Evolutionary conservation across 30 jellyfish, hydroid and myxozoan genomes (phyloP), one percentile per base, ranked within the genome.

Genomic region (Aurelia aurita): DNA sequence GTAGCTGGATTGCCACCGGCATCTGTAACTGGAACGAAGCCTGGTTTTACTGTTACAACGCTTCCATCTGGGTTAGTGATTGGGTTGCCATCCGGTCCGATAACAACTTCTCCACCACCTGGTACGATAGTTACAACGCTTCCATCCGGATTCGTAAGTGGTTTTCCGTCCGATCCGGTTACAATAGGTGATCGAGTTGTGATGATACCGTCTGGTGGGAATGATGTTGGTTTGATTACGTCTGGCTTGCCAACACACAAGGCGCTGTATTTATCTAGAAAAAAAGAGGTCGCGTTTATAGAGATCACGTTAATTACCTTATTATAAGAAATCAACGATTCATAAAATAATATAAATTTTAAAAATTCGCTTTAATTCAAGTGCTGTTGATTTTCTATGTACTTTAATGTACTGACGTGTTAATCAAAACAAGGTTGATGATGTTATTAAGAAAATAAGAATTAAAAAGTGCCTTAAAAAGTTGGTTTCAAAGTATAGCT

Each of bases 181-280:
- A 81, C 98, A 25, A 89, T 71, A 2, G 88, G 79, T 28, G 98
- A 93, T 21, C 32, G 82, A 1, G 97, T 60, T 22, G 84, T 69
- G 14, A 25, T 19, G 49, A 74, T 54, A 6, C 97, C 97, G 46
- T 59, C 91, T n/a, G 97, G 89, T 32, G 96, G 95, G 51, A 73
- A 58, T 18, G 91, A 74, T 11, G 95, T 76, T 3, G 97, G 97
- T 58, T 26, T 66, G 58, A 77, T 76, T 53, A 87, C 43, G 1
- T 49, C 57, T 3, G 98, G 98, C 69, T 94, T 94, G 46, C 97
- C 97, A 53, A 94, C 69, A 72, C 99, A 94, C 75, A 94, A 74
- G 1, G 99, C 96, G 20, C 85, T 72, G 88, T 84, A 78, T 34
- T 70, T 86, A 39, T 61, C 99, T 94, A 58, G 18, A 74, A 64